phyloP scores from a whole-genome alignment of 2,888 invertebrate species.

The Drosophila histrio region DNA sequence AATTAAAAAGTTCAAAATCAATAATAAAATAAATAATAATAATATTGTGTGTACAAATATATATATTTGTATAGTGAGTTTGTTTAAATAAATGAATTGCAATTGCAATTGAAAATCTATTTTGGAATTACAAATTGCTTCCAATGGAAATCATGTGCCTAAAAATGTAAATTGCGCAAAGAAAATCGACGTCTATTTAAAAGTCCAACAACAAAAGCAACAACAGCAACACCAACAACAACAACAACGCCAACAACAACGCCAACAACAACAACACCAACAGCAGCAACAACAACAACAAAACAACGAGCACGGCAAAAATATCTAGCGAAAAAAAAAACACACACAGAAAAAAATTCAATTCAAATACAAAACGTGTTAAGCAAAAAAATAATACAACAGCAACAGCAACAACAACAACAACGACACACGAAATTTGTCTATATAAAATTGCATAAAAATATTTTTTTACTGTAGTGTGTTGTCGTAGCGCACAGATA shows the following conservation, averaged over 20 bases:
- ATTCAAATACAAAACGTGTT: conserved; percentile 79
- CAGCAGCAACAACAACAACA: conserved; percentile 28
- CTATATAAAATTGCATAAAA: conserved; percentile 80
- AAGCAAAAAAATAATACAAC: conserved; percentile 63
- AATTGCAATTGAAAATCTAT: conserved; percentile 66
- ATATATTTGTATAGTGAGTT: conserved; percentile 34
- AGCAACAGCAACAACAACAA: conserved; percentile 46
- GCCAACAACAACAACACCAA: conserved; percentile 34
- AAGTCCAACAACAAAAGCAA: conserved; percentile 63
- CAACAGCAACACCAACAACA: conserved; percentile 35
- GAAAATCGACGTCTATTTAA: conserved; percentile 79
- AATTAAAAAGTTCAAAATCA: conserved; percentile 26
- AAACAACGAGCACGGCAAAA: conserved; percentile 59
- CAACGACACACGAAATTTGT: conserved; percentile 65
- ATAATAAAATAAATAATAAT: conserved; percentile 35
- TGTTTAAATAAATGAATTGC: conserved; percentile 30
- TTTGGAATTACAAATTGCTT: conserved; percentile 72
- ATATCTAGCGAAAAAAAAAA: conserved; percentile 59
- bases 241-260: conserved; percentile 30
- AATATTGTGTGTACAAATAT: conserved; percentile 10
- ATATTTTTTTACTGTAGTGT: conserved; percentile 70
- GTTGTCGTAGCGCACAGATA: conserved; percentile 57
- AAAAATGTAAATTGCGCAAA: conserved; percentile 81
- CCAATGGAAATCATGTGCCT: conserved; percentile 80
- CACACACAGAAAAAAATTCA: conserved; percentile 50